These are phyloP conservation scores for Pterostichus niger DNA, from an alignment of 2,888 invertebrate species.

Conservation along the genomic window DNA sequence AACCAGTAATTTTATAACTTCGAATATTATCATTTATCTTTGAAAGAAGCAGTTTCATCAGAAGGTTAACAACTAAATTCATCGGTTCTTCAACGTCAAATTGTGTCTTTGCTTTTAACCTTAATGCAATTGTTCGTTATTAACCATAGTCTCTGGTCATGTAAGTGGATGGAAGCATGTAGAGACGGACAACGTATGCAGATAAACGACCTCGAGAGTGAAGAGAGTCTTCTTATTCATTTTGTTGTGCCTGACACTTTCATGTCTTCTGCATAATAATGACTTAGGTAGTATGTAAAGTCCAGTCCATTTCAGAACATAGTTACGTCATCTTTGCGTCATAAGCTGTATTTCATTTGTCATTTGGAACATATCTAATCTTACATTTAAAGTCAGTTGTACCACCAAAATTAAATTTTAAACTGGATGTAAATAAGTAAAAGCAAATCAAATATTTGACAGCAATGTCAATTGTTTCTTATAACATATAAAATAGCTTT, in stretches of 20 bases:
- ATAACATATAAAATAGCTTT: too few relatives aligned
- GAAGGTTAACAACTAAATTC: background rate
- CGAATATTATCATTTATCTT: background rate
- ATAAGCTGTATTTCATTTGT: too few relatives aligned
- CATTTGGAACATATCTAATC: too few relatives aligned
- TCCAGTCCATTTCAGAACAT: too few relatives aligned
- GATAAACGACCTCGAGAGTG: slow-evolving; percentile 9
- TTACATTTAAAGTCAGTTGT: too few relatives aligned
- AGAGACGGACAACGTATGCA: background rate
- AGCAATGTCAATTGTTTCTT: too few relatives aligned
- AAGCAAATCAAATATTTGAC: too few relatives aligned
- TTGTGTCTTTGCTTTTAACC: background rate
- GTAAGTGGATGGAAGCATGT: background rate
- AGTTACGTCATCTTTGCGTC: too few relatives aligned
- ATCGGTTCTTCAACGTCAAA: background rate
- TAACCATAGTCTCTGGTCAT: background rate
- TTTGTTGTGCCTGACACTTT: slow-evolving; percentile 31
- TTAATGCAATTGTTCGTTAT: slow-evolving; percentile 16
- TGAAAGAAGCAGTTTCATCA: background rate
- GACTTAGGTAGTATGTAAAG: background rate
- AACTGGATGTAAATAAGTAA: too few relatives aligned
- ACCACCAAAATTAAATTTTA: too few relatives aligned
- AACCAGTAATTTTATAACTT: too few relatives aligned
- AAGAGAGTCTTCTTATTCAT: slow-evolving; percentile 9
- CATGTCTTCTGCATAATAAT: slow-evolving; percentile 47